Base-by-base conservation (phyloP, 1,140 invertebrate species). In the Bacillus rossius region DNA sequence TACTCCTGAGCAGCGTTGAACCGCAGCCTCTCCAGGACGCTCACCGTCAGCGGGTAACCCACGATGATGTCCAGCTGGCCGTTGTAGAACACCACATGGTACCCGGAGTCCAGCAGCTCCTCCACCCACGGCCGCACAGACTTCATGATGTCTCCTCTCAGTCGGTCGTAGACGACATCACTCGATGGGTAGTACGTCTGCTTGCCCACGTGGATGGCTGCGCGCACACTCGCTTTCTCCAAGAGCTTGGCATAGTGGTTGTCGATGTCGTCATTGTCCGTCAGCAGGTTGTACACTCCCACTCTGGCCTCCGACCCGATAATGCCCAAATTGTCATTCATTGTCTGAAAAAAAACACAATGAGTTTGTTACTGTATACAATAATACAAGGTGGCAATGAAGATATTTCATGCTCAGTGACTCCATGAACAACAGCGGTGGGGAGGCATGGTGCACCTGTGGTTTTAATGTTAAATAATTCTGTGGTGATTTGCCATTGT, bases 101-200 rank as follows among this genome's bases (percentile, higher is more conserved):
- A 92, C 4, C 59, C 91, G 57, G 82, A 49, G 67, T 83, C 63
- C 77, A 82, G 55, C 1, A 96, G 71, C 55, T 87, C 83, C 7
- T 81, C 75, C 48, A 96, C 74, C 81, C 84, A 86, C 1, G 83
- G 83, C 37, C 88, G 86, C 20, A 92, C 82, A 0, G 87, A 89
- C 64, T 92, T 79, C 84, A 94, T 90, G 0, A 96, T 78, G 76
- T 96, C 94, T 22, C 76, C 69, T 47, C 84, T 81, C 5, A 96
- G 14, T 0, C 2, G 8, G 13, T 76, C 64, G 64, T 91, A 85
- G 1, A 91, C 88, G 65, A 75, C 60, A 62, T 72, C 69, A 68
- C 55, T 63, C 77, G 77, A 47, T 61, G 72, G 69, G 64, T 88
- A 75, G 70, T 87, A 92, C 0, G 84, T 76, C 20, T 81, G 69